Base-by-base conservation (phyloP, 2,888 invertebrate species). In the Ennomos quercinarius region DNA sequence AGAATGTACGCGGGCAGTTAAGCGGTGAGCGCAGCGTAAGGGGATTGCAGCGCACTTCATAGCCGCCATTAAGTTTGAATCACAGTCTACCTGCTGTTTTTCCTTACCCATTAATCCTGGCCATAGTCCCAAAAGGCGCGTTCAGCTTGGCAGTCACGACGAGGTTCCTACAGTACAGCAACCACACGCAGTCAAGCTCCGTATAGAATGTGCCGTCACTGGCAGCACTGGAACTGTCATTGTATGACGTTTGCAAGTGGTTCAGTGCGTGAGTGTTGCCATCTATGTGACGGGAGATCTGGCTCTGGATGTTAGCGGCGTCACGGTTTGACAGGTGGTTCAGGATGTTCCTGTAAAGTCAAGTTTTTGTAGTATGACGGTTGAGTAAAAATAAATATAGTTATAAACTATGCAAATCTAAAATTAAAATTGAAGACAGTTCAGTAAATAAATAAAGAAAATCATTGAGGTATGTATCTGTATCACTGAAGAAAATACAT, bases 111-210 rank as follows among this genome's bases (percentile, higher is more conserved):
- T 94, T 94, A 62, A 94, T 93, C 68, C 93, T 91, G 0, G 94
- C 94, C 81, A 94, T 93, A 2, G 93, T 91, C 0, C 94, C 93
- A 66, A 94, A 94, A 0, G 94, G 93, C 0, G 94, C 85, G 10
- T 84, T 86, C 44, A 94, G 71, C 48, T 89, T 90, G 0, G 93
- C 85, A 0, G 94, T 94, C 0, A 89, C 92, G 6, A 88, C 93
- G 56, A 94, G 78, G 78, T 94, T 94, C 51, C 88, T 82, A 71
- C 94, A 94, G 71, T 94, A 94, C 45, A 94, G 72, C 55, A 93
- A 79, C 94, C 94, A 94, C 10, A 94, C 87, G 64, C 94, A 94
- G 70, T 94, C 94, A 68, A 94, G 68, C 37, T 93, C 91, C 0
- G 91, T 91, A 60, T 81, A 88, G 57, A 72, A 65, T 34, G 65